phyloP scores from a whole-genome alignment of 2,888 invertebrate genomes.

The Scotopteryx bipunctaria region DNA sequence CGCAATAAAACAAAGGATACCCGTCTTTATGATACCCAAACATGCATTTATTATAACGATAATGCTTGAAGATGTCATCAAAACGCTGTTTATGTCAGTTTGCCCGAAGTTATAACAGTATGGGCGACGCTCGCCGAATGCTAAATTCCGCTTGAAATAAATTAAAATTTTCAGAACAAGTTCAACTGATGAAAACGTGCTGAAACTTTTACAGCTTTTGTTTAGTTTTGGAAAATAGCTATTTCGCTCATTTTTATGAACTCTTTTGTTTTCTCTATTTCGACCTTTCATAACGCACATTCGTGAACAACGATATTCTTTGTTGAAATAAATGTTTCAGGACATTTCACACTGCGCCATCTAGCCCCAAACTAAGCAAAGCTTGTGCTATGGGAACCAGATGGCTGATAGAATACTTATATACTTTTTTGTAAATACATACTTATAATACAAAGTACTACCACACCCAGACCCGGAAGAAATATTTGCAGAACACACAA shows the following conservation, averaged over 20 bases:
- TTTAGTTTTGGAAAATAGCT: constrained; percentile 32
- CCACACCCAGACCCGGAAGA: no score
- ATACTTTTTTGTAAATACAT: no score
- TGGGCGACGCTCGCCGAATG: constrained; percentile 48
- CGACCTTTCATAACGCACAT: neutral
- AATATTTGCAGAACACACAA: no score
- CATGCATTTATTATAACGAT: constrained; percentile 40
- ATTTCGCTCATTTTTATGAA: constrained; percentile 13
- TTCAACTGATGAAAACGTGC: constrained; percentile 52
- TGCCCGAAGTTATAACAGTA: constrained; percentile 48
- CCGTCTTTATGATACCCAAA: constrained; percentile 30
- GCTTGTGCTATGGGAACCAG: no score
- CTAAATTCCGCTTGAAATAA: constrained; percentile 44
- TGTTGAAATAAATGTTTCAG: no score
- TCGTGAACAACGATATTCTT: no score
- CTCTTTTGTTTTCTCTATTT: constrained; percentile 8
- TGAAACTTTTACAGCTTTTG: constrained; percentile 42
- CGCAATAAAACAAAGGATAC: constrained; percentile 22
- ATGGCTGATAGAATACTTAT: no score
- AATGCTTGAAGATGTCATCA: constrained; percentile 47
- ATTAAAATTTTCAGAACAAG: constrained; percentile 63
- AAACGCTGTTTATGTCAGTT: constrained; percentile 48
- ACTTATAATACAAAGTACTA: no score
- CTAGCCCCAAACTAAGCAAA: no score
- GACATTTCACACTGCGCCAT: no score